phyloP scores from a whole-genome alignment of 2,797 vertebrate genomes.

The Parambassis ranga region DNA sequence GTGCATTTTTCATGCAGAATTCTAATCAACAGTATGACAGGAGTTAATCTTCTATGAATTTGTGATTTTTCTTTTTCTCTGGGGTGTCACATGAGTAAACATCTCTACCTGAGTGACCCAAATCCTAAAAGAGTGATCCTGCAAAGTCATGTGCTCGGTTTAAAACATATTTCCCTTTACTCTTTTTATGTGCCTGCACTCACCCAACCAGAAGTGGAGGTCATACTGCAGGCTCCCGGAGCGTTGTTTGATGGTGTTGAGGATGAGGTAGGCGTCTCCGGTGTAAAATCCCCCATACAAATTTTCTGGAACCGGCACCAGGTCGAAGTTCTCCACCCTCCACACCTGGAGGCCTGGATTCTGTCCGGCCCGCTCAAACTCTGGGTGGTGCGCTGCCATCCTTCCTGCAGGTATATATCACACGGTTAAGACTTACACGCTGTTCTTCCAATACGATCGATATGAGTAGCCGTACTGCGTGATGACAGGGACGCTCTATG shows the following conservation, averaged over 20 bases:
- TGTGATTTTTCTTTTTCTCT: too few relatives aligned
- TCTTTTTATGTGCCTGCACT: slow-evolving; percentile 12
- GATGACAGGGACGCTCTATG: not conserved
- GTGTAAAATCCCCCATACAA: slow-evolving; percentile 93
- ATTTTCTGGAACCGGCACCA: slow-evolving; percentile 91
- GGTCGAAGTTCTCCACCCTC: slow-evolving; percentile 95
- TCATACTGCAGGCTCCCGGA: slow-evolving; percentile 92
- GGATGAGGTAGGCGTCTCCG: slow-evolving; percentile 92
- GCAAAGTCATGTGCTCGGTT: too few relatives aligned
- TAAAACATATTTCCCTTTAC: too few relatives aligned
- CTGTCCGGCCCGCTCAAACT: slow-evolving; percentile 91
- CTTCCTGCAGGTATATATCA: slow-evolving; percentile 62
- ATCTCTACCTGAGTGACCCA: too few relatives aligned
- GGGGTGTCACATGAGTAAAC: too few relatives aligned
- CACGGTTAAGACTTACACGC: not conserved
- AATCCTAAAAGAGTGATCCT: too few relatives aligned
- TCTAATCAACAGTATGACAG: too few relatives aligned
- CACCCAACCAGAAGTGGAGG: slow-evolving; percentile 97
- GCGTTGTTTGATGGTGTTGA: slow-evolving; percentile 93
- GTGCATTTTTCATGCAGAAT: too few relatives aligned
- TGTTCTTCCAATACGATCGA: too few relatives aligned
- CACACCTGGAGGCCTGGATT: slow-evolving; percentile 94
- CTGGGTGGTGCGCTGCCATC: slow-evolving; percentile 89
- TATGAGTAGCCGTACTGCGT: too few relatives aligned
- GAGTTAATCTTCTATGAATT: too few relatives aligned